Base-by-base conservation (phyloP, 2,888 invertebrate genomes). In the Nudaria mundana region DNA sequence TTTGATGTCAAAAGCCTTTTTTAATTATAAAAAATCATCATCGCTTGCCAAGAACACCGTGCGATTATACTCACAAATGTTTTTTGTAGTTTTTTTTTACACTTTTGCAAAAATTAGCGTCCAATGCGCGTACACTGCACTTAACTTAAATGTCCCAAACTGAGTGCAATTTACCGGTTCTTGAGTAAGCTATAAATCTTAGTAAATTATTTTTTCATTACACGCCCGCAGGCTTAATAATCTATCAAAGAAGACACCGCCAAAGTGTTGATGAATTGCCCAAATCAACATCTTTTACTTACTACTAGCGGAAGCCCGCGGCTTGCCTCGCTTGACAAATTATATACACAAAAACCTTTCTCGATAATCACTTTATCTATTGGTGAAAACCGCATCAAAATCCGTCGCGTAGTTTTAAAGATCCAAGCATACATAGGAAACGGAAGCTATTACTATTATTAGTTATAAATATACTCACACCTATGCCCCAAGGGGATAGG, bases 101-200 rank as follows among this genome's bases (percentile, higher is more conserved):
- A 54, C 49, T 56, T 67, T 63, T 69, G 66, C 64, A 71, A 69
- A n/a, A 72, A 71, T 76, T 69, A 74, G 68, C 73, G 63, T 71
- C 65, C 57, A 64, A 56, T 74, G 71, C 74, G 73, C 77, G 64
- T 67, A 71, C 78, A 79, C 78, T 80, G 76, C 60, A 80, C 75
- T 88, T 87, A 85, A 80, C 76, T 85, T 88, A 88, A 88, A 83
- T 85, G 86, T 78, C 75, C 76, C 71, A 83, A 85, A 84, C 81
- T 75, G 79, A 66, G 70, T 61, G 81, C 81, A 86, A 87, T 87
- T 86, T 85, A 76, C 79, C 60, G 62, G 54, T 66, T 58, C 58
- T 70, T 84, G 87, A 88, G 78, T 88, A 81, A 88, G 87, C 87
- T 81, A 88, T 88, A 88, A 87, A 88, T 88, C 87, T 76, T 71